Evolutionary conservation across 2,113 vertebrate species (phyloP), one percentile per base, ranked within the genome.

Genomic region (Benitochromis conjunctus): DNA sequence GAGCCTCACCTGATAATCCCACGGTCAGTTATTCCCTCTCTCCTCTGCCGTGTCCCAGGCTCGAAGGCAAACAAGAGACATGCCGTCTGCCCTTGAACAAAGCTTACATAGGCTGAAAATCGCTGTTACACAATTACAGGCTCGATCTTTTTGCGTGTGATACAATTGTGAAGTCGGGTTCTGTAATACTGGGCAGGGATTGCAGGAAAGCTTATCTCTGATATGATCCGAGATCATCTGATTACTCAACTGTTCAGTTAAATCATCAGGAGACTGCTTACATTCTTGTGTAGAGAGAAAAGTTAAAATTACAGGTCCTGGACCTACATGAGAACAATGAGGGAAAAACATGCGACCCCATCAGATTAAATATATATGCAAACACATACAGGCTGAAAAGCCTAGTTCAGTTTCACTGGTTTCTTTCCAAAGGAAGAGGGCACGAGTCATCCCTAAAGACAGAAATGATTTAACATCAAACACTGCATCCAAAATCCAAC

Each of bases 1-100:
- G 66, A 91, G 86, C 64, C 86, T 89, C 89, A 91, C 82, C 90
- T 86, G 85, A 90, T 93, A 92, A 93, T 93, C 89, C 86, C 71
- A 84, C 53, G 41, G 82, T 86, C 83, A 43, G 87, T 93, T 89
- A 90, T 88, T 90, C 83, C 88, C 64, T 64, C 77, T 79, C 88
- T 88, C 36, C 83, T 77, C 8, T 12, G 60, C 55, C 24, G 7
- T 38, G 86, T 90, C 80, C 71, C 84, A 24, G 21, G 54, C 92
- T 89, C 3, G 4, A 85, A 55, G 66, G 86, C 91, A 93, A 93
- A 92, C 90, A 88, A 87, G 76, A 89, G 80, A 92, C 82, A 48
- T 4, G 84, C 38, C 53, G 76, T 87, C 84, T 93, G 90, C 86
- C 92, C 93, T 91, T 92, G 89, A 93, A 90, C 78, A 91, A 88